Evolutionary conservation across 2,113 vertebrate genomes (phyloP), one percentile per base, ranked within the genome.

Genomic region (Triplophysa rosa): DNA sequence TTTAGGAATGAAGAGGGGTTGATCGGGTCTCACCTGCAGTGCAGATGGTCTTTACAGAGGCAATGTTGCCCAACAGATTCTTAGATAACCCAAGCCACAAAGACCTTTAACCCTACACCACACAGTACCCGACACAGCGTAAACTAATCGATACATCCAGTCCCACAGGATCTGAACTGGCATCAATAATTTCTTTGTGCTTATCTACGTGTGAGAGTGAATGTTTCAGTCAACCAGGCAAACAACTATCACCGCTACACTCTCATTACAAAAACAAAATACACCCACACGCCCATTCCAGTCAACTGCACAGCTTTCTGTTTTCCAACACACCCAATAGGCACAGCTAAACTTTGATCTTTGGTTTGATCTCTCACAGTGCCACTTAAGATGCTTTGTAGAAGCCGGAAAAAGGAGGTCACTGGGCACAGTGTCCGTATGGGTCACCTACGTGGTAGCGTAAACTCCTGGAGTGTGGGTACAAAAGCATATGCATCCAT

Each of bases 21-120:
- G 69, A 74, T 77, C 52, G 49, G 86, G 81, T 82, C 84, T 86
- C 68, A 82, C 84, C 64, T 84, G 86, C 84, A 67, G 86, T 82
- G 85, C 91, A 93, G 91, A 92, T 92, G 90, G 90, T 89, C 86
- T 84, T 78, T 87, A 87, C 86, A 70, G 83, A 81, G 76, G 80
- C 24, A 73, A 81, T 65, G 88, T 87, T 87, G 86, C 84, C 73
- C 2, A 87, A 79, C 90, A 80, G 88, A 88, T 86, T 71, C 71
- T 71, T 62, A 67, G 70, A 84, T 89, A 88, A 93, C 91, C 90
- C 84, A 85, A 82, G 54, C 86, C 78, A 89, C 81, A 82, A 87
- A 78, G 76, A 80, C 89, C 83, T 85, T 91, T 88, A 89, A 89
- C 90, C 91, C 86, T 16, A 69, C 84, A 82, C 86, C 65, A 61